Evolutionary conservation across 2,888 invertebrate genomes (phyloP), one percentile per base, ranked within the genome.

Genomic region (Ametastegia equiseti): DNA sequence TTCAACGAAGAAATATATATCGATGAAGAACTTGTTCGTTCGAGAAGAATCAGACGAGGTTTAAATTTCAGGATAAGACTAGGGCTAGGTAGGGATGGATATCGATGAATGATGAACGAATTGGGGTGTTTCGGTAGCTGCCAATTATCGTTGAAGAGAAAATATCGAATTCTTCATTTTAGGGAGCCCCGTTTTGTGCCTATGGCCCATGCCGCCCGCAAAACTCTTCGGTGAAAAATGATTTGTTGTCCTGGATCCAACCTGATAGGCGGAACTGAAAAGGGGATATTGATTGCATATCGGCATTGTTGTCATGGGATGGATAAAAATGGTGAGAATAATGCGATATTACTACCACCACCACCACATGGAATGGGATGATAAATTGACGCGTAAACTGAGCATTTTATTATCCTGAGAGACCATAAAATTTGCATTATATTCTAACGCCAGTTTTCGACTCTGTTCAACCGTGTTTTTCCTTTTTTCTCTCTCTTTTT

Each of bases 251-350:
- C 60, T 45, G 60, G 78, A 42, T 45, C n/a, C n/a, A n/a, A 60
- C 78, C 75, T 63, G 60, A 78, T 60, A 60, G 78, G 78, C 78
- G 78, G 78, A 78, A 78, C 57, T 63, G 80, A 83, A 83, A 81
- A 75, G 81, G 82, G 83, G 85, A 84, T 87, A 88, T 88, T 86
- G 88, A 88, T 88, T 88, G 85, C 84, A 84, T 83, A 84, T 84
- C 84, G 84, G 86, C 84, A 87, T 88, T 88, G 87, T 88, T 88
- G 86, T 85, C 84, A 82, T 83, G 81, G n/a, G 84, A 85, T 84
- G 75, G 60, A 81, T 86, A 82, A 84, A 81, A 69, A 65, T 82
- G 75, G 81, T 83, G 83, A 83, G 86, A 88, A 88, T 89, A 87
- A 89, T 86, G 84, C 84, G 83, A 86, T 87, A 87, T 86, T 87